Evolutionary conservation across 1,140 invertebrate species (phyloP).

Genomic region (Eciton burchellii): DNA sequence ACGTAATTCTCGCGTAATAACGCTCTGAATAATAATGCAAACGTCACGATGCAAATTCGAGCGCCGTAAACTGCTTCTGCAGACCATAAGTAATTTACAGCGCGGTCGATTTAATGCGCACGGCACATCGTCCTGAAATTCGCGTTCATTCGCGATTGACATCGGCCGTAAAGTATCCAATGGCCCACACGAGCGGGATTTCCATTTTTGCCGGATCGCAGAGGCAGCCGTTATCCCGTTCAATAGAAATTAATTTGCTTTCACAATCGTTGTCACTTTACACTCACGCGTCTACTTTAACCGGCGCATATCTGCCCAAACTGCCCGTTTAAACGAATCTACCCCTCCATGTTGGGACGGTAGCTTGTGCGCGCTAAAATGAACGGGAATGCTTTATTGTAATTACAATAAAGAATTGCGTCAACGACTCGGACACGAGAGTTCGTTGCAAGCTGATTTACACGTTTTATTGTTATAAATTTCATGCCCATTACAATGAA

Average conservation of each 20-base stretch:
- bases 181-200: conserved; percentile 28
- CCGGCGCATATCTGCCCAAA: background rate
- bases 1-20: conserved; percentile 41
- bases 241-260: conserved; percentile 51
- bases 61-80: background rate
- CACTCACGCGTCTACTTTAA: background rate
- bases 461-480: background rate
- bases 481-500: background rate
- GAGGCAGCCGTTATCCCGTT: conserved; percentile 2
- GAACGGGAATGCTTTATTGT: background rate
- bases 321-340: conserved; percentile 22
- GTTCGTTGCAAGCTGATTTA: background rate
- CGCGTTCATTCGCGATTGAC: conserved; percentile 17
- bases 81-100: conserved; percentile 48
- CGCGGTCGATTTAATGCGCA: conserved; percentile 1
- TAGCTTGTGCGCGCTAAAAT: no score
- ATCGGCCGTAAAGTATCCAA: conserved; percentile 16
- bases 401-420: conserved; percentile 33
- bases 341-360: background rate
- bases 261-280: conserved; percentile 39
- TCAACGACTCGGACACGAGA: background rate
- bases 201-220: conserved; percentile 34
- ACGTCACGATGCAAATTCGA: conserved; percentile 37
- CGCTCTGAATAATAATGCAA: conserved; percentile 44
- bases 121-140: conserved; percentile 12